phyloP scores from a whole-genome alignment of 2,113 vertebrate species.

The Struthio camelus region DNA sequence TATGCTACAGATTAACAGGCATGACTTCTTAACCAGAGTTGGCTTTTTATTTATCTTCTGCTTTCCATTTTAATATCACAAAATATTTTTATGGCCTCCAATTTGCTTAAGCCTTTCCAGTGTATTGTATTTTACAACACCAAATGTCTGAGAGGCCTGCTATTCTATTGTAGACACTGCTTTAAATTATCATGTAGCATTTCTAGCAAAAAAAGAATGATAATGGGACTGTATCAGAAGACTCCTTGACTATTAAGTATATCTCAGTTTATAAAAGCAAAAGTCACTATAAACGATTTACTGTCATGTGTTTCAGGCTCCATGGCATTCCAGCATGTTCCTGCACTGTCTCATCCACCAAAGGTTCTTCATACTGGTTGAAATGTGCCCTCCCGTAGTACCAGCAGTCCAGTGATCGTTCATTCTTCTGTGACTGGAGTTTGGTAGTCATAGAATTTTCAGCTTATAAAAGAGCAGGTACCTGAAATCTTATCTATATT shows the following conservation, averaged over 20 bases:
- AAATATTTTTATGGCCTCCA: background rate
- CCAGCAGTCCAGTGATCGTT: background rate
- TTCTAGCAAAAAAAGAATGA: background rate
- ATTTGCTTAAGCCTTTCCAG: background rate
- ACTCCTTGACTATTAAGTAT: background rate
- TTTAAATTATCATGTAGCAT: background rate
- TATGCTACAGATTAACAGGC: background rate
- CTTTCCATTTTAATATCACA: background rate
- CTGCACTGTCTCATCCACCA: background rate
- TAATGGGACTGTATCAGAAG: background rate
- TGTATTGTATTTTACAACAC: background rate
- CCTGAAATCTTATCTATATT: background rate
- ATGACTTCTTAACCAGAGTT: background rate
- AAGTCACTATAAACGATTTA: background rate
- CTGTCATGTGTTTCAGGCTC: background rate
- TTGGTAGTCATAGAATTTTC: background rate
- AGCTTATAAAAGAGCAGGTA: background rate
- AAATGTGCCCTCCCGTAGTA: background rate
- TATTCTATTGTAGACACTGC: background rate
- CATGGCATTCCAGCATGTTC: background rate
- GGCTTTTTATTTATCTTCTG: background rate
- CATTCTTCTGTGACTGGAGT: background rate
- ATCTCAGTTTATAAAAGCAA: background rate
- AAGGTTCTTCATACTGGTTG: background rate
- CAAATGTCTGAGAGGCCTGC: background rate